phyloP scores from a whole-genome alignment of 2,888 invertebrate species.

The Melanostoma scalare region DNA sequence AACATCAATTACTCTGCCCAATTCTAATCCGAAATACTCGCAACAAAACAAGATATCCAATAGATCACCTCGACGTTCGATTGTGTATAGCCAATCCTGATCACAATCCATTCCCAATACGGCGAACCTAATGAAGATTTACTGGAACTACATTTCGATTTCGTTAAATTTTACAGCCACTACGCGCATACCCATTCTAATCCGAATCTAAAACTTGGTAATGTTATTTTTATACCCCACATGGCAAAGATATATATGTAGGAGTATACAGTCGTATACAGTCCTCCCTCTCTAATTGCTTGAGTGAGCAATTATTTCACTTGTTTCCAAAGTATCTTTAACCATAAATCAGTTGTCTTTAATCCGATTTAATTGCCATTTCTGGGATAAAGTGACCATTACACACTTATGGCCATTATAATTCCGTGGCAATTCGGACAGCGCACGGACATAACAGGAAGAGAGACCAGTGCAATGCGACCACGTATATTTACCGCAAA shows the following conservation, averaged over 20 bases:
- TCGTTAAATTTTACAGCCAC: slow-evolving; percentile 56
- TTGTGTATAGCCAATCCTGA: slow-evolving; percentile 40
- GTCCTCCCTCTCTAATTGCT: slow-evolving; percentile 72
- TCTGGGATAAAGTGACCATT: slow-evolving; percentile 73
- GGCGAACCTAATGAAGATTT: slow-evolving; percentile 73
- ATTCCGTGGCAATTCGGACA: slow-evolving; percentile 71
- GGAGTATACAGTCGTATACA: slow-evolving; percentile 4
- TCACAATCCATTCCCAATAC: slow-evolving; percentile 69
- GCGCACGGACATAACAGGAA: slow-evolving; percentile 33
- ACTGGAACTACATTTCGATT: slow-evolving; percentile 69
- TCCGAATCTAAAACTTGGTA: slow-evolving; percentile 70
- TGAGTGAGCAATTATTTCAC: slow-evolving; percentile 73
- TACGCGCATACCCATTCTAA: slow-evolving; percentile 57
- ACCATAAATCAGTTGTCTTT: slow-evolving; percentile 73
- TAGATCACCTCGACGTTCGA: slow-evolving; percentile 50
- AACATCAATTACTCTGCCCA: slow-evolving; percentile 46
- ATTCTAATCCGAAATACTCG: slow-evolving; percentile 55
- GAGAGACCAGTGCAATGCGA: slow-evolving; percentile 48
- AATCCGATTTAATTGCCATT: slow-evolving; percentile 74
- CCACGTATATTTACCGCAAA: slow-evolving; percentile 57
- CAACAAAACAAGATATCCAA: slow-evolving; percentile 34
- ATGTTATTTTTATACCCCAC: slow-evolving; percentile 68
- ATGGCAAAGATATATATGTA: slow-evolving; percentile 1
- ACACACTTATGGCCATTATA: slow-evolving; percentile 74
- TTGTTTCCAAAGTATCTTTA: slow-evolving; percentile 73